Evolutionary conservation across 2,888 invertebrate genomes (phyloP).

Genomic region (Cenopis cana): DNA sequence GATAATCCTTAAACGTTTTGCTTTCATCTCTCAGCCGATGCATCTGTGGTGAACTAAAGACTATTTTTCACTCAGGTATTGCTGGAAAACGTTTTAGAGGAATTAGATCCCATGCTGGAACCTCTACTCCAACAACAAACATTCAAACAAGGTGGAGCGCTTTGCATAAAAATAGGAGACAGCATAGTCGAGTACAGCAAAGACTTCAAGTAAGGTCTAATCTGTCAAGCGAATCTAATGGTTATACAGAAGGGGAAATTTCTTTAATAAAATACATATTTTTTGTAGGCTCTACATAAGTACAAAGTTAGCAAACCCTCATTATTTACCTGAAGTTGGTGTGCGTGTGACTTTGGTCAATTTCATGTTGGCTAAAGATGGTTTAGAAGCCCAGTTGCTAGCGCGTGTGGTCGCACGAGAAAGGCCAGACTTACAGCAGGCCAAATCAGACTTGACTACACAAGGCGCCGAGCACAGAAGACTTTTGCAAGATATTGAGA

Average conservation of each 20-base stretch:
- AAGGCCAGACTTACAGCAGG: slow-evolving; percentile 95
- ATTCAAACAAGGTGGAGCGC: slow-evolving; percentile 94
- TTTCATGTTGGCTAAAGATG: slow-evolving; percentile 96
- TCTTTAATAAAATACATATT: neutral
- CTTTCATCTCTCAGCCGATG: too few species aligned
- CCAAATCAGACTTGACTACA: slow-evolving; percentile 94
- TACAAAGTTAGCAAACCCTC: slow-evolving; percentile 96
- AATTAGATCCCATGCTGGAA: slow-evolving; percentile 95
- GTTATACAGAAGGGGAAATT: neutral
- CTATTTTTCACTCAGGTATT: slow-evolving; percentile 83
- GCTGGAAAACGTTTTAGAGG: slow-evolving; percentile 96
- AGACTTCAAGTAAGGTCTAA: slow-evolving; percentile 89
- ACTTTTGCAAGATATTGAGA: slow-evolving; percentile 94
- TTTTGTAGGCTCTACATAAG: slow-evolving; percentile 93
- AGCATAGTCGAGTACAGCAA: slow-evolving; percentile 94
- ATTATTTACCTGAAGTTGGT: slow-evolving; percentile 96
- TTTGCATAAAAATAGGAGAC: slow-evolving; percentile 96
- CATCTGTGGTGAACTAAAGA: too few species aligned
- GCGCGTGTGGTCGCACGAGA: slow-evolving; percentile 96
- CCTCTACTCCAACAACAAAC: slow-evolving; percentile 95
- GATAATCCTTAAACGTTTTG: too few species aligned
- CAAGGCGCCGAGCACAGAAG: slow-evolving; percentile 95
- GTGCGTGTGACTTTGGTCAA: slow-evolving; percentile 96
- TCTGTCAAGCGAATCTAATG: neutral
- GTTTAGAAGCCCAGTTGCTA: slow-evolving; percentile 94